These are phyloP conservation scores for Equus przewalskii DNA, from an alignment of 2,113 vertebrate genomes.

Conservation along the genomic window DNA sequence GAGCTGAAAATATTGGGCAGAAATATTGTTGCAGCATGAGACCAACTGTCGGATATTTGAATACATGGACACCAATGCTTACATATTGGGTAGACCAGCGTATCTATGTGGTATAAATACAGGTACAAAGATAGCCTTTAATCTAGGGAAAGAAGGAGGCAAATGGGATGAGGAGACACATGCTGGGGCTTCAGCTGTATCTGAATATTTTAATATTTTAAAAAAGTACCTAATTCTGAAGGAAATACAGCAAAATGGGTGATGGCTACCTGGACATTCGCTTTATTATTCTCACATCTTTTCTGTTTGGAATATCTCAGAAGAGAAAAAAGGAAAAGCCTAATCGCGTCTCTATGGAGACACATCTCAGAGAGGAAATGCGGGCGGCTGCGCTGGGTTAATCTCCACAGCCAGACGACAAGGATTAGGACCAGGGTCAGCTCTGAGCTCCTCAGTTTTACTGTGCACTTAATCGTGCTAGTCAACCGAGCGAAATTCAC, in stretches of 20 bases:
- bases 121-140: background rate
- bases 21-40: background rate
- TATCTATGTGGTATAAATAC: background rate
- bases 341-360: background rate
- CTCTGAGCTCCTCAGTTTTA: background rate
- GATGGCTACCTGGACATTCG: background rate
- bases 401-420: background rate
- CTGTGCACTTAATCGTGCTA: background rate
- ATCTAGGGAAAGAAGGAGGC: background rate
- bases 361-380: background rate
- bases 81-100: background rate
- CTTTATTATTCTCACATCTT: background rate
- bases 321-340: background rate
- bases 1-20: background rate
- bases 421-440: background rate
- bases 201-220: background rate
- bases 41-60: background rate
- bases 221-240: background rate
- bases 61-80: background rate
- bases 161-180: background rate
- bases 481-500: background rate
- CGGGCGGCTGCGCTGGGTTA: background rate
- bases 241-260: background rate
- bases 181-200: background rate
- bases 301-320: constrained; percentile 25